phyloP scores from a whole-genome alignment of 2,113 vertebrate genomes.

The Myotis davidii region DNA sequence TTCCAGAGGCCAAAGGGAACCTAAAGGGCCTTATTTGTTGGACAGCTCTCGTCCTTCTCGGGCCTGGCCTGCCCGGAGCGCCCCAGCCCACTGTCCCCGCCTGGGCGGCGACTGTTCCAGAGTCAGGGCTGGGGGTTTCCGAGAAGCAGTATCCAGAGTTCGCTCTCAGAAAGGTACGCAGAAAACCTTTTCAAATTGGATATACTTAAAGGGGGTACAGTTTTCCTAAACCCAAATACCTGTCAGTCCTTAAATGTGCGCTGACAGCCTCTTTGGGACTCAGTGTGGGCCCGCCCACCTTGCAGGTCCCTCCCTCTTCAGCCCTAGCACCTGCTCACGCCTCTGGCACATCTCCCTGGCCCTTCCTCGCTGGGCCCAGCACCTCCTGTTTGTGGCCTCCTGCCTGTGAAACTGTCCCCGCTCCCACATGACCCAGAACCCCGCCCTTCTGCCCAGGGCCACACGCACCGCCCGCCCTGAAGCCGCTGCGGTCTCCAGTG shows the following conservation, averaged over 20 bases:
- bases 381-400: not conserved
- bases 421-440: not conserved
- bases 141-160: not conserved
- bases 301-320: not conserved
- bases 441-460: accelerated
- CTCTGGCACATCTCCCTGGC: not conserved
- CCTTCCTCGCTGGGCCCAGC: not conserved
- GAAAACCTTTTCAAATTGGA: not conserved
- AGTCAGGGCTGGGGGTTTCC: not conserved
- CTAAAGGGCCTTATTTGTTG: not conserved
- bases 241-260: too few relatives aligned
- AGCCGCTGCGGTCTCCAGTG: accelerated
- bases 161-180: not conserved
- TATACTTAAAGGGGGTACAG: not conserved
- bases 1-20: not conserved
- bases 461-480: accelerated
- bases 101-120: accelerated
- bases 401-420: not conserved
- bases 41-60: too few relatives aligned
- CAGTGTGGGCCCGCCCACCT: not conserved
- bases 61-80: not conserved
- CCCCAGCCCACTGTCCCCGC: not conserved
- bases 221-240: not conserved
- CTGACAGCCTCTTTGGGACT: not conserved
- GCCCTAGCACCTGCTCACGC: accelerated